phyloP scores from a whole-genome alignment of 2,113 vertebrate genomes.

The Rhizomys pruinosus region DNA sequence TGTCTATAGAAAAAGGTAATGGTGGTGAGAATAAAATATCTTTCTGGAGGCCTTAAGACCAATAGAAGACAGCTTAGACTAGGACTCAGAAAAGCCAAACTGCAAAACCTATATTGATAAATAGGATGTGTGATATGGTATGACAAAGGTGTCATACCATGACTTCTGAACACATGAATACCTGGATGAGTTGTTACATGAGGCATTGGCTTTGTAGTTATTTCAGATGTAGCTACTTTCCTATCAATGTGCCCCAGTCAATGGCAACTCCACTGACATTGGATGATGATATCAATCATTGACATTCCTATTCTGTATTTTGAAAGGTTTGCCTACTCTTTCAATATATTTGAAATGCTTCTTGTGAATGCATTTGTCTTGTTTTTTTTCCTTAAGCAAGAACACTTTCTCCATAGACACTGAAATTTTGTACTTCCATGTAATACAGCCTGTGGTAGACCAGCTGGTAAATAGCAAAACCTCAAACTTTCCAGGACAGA shows the following conservation, averaged over 20 bases:
- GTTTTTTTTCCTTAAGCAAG: not conserved
- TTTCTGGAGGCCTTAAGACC: not conserved
- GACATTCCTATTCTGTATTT: not conserved
- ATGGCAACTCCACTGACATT: not conserved
- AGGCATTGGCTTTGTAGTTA: too few relatives aligned
- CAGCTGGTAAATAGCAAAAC: not conserved
- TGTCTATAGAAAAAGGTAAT: not conserved
- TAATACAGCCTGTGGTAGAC: not conserved
- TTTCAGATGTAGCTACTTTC: too few relatives aligned
- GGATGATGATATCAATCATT: not conserved
- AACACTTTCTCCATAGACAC: not conserved
- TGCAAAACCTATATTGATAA: not conserved
- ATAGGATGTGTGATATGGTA: not conserved
- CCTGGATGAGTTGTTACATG: not conserved
- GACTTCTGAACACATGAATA: not conserved
- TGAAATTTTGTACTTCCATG: not conserved
- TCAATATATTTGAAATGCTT: not conserved
- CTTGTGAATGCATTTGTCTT: not conserved
- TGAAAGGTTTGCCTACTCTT: not conserved
- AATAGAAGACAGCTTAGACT: not conserved
- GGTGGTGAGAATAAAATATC: not conserved
- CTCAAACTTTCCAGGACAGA: not conserved
- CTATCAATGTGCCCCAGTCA: too few relatives aligned
- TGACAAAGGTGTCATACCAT: not conserved
- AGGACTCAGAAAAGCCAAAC: not conserved